Conservation (phyloP, 2,797 vertebrate genomes). For the Paguma larvata region DNA sequence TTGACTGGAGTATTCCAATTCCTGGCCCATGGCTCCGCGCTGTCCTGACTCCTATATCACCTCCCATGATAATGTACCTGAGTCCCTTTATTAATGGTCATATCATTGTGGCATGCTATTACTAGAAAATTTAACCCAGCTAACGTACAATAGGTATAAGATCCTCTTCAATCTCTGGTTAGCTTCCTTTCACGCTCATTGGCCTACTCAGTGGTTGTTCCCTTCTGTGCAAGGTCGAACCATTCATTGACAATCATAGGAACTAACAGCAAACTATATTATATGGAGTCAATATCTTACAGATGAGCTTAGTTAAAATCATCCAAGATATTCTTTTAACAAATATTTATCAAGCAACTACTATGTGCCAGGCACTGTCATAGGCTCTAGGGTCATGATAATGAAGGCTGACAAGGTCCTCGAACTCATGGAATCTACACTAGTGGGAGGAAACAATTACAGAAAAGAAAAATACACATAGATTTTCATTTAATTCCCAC, state of each 20-base stretch:
- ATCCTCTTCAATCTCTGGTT: not conserved
- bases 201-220: not conserved
- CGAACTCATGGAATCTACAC: not conserved
- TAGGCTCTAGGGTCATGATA: not conserved
- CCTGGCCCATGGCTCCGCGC: not conserved
- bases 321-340: not conserved
- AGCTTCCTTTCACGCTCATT: not conserved
- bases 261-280: not conserved
- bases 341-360: slow-evolving; percentile 1
- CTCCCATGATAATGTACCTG: not conserved
- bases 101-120: not conserved
- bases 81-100: not conserved
- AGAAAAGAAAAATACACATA: not conserved
- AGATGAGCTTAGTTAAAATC: slow-evolving; percentile 12
- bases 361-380: not conserved
- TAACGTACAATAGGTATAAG: not conserved
- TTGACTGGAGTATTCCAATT: not conserved
- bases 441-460: not conserved
- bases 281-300: not conserved
- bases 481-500: not conserved
- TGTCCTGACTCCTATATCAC: not conserved
- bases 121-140: not conserved
- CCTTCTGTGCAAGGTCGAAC: not conserved
- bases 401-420: not conserved
- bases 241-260: not conserved